Evolutionary conservation across 2,888 invertebrate species (phyloP).

Genomic region (Nemotelus nigrinus): DNA sequence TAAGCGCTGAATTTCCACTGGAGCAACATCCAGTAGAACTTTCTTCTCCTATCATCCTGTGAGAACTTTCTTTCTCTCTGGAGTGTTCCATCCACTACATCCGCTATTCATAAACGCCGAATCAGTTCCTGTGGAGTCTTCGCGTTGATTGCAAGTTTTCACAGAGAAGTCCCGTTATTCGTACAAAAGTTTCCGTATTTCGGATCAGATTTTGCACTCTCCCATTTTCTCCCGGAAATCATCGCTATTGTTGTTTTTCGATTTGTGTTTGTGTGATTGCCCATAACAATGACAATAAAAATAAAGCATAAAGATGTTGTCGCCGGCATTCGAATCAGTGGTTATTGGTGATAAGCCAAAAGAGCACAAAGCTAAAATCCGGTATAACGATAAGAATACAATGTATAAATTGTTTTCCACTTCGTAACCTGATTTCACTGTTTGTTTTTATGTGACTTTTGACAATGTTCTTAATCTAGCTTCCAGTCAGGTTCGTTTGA

Average conservation of each 20-base stretch:
- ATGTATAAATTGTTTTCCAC: slow-evolving; percentile 8
- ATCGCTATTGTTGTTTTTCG: not conserved
- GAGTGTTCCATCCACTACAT: not conserved
- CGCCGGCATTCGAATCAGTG: slow-evolving; percentile 17
- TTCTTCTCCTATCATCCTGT: too few relatives aligned
- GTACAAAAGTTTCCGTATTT: not conserved
- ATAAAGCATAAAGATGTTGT: slow-evolving; percentile 34
- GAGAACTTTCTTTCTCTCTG: not conserved
- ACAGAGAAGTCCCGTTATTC: not conserved
- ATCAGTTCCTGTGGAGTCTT: slow-evolving; percentile 25
- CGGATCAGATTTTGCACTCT: not conserved
- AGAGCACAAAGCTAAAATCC: slow-evolving; percentile 17
- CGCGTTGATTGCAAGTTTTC: not conserved
- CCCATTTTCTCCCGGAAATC: not conserved
- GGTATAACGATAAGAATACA: slow-evolving; percentile 11
- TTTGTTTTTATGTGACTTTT: not conserved
- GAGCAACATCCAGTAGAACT: too few relatives aligned
- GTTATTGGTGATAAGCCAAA: slow-evolving; percentile 35
- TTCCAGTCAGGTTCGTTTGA: too few relatives aligned
- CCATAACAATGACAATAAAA: slow-evolving; percentile 32
- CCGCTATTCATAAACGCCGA: slow-evolving; percentile 29
- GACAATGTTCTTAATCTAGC: too few relatives aligned
- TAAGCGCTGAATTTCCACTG: too few relatives aligned
- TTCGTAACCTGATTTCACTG: not conserved
- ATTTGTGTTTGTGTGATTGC: not conserved